Evolutionary conservation across 2,113 vertebrate species (phyloP).

Genomic region (Cyrtonyx montezumae): DNA sequence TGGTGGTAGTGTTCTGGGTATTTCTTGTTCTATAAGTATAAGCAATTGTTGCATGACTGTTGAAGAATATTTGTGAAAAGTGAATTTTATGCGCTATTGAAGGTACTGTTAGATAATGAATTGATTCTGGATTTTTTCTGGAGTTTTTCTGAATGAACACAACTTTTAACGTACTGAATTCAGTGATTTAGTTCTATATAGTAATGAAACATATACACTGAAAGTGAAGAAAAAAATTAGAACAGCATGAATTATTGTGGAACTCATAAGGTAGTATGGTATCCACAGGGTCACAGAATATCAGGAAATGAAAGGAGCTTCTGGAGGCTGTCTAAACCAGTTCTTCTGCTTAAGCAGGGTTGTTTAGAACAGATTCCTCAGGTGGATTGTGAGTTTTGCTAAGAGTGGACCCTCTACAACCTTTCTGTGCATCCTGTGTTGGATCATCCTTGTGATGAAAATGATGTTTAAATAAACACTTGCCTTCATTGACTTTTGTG

Average conservation of each 20-base stretch:
- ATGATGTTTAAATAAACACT: too few species aligned
- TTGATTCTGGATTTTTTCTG: too few species aligned
- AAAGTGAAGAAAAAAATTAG: background rate
- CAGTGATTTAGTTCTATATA: background rate
- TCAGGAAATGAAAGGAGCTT: background rate
- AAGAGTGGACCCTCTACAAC: background rate
- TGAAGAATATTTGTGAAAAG: background rate
- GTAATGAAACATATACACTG: background rate
- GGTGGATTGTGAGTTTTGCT: background rate
- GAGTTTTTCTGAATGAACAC: background rate
- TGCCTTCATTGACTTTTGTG: background rate
- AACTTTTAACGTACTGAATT: background rate
- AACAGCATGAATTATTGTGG: background rate
- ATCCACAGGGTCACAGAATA: background rate
- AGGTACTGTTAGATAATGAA: background rate
- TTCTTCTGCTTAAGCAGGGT: background rate
- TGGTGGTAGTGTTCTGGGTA: background rate
- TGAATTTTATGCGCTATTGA: background rate
- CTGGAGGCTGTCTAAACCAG: accelerated
- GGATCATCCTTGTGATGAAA: background rate
- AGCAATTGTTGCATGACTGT: background rate
- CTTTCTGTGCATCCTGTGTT: background rate
- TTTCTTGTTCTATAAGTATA: background rate
- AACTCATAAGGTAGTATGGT: background rate
- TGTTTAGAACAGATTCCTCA: background rate